Percentiles rank a stretch among this genome's conserved stretches.
Conservation (phyloP, 35 echinoderm and acorn worm genomes). For the Lytechinus pictus region DNA sequence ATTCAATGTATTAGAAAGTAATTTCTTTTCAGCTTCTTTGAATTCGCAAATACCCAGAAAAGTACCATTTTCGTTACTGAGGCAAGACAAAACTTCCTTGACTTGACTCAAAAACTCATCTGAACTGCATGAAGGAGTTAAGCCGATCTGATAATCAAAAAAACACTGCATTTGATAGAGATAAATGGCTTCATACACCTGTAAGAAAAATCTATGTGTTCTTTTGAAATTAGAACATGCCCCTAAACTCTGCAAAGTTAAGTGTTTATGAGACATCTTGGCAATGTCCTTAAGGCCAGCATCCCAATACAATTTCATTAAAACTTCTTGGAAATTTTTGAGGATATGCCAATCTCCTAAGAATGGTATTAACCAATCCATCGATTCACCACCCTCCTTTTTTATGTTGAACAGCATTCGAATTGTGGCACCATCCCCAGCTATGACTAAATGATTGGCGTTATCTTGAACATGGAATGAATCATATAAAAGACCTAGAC, state of each 20-base stretch:
- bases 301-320: neutral
- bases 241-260: neutral
- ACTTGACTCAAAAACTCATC: slow-evolving; percentile 1
- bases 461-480: neutral
- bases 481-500: slow-evolving; percentile 30
- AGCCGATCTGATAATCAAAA: neutral
- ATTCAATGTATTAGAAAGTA: neutral
- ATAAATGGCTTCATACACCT: slow-evolving; percentile 42
- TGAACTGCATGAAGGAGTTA: too few species aligned
- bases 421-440: slow-evolving; percentile 63
- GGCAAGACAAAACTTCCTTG: neutral
- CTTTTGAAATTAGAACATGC: slow-evolving; percentile 58
- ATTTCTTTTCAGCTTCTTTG: neutral
- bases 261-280: neutral
- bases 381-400: slow-evolving; percentile 38
- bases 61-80: neutral
- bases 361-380: slow-evolving; percentile 58
- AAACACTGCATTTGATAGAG: neutral
- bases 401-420: slow-evolving; percentile 45
- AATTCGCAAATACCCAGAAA: slow-evolving; percentile 18
- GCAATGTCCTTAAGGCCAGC: neutral
- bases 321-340: slow-evolving; percentile 51
- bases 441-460: slow-evolving; percentile 28
- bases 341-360: slow-evolving; percentile 65
- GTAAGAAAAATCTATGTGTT: slow-evolving; percentile 42